Base-by-base conservation (phyloP, 1,140 invertebrate genomes). In the Pogonus chalceus region DNA sequence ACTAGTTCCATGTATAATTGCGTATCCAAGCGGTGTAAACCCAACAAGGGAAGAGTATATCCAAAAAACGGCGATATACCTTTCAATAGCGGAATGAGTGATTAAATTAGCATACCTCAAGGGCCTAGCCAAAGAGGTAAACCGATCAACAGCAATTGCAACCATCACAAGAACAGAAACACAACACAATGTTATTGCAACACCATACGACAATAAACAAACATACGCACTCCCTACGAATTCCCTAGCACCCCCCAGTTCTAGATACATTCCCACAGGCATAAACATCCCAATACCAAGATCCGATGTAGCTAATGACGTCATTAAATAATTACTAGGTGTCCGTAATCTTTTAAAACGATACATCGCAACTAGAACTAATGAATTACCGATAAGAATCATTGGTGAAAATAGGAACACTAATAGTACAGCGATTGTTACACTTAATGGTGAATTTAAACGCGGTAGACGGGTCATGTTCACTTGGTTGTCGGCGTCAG, bases 241-340 rank as follows among this genome's bases (percentile, higher is more conserved):
- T 52, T 72, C 69, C 43, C 65, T 67, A 16, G 62, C 49, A 21
- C 72, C 69, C 16, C 73, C 71, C n/a, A 81, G 66, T 59, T 82
- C 79, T 53, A 81, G 64, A 57, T 79, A 76, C 51, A 81, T 73
- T 0, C 79, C 79, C 16, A 85, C 74, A 0, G 86, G 86, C 75
- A 88, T 81, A 56, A 85, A 76, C 48, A 87, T 69, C 0, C 83
- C 86, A 22, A 88, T 80, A n/a, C 82, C 77, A 16, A 87, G 72
- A 66, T 89, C 87, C 2, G 82, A 82, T 23, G 84, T 72, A 0
- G 86, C 85, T 49, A 89, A 68, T 1, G 84, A 85, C 43, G 84
- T 77, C n/a, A 89, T 75, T 16, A 89, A 71, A 55, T 80, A 79
- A 66, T 88, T 89, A 51, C 83, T 84, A 0, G 82, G 82, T 12